Evolutionary conservation across 2,797 vertebrate species (phyloP).

Genomic region (Morus bassanus): DNA sequence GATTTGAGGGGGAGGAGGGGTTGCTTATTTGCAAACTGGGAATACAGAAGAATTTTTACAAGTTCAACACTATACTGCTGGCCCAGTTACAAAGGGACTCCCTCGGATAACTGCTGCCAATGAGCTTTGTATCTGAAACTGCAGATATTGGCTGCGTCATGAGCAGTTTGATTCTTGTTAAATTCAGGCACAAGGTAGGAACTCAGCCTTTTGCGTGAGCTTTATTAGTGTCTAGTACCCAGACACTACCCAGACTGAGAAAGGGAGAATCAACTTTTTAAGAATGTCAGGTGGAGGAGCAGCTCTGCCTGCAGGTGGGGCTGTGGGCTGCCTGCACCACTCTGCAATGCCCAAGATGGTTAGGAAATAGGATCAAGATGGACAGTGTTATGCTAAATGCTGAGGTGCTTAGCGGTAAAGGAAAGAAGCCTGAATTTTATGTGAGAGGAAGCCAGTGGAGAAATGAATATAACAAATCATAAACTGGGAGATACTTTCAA

Average conservation of each 20-base stretch:
- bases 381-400: neutral
- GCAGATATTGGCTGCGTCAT: neutral
- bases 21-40: neutral
- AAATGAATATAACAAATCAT: neutral
- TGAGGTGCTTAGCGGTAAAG: neutral
- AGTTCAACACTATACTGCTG: neutral
- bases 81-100: neutral
- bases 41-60: neutral
- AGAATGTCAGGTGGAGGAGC: neutral
- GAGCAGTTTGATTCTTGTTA: neutral
- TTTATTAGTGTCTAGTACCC: neutral
- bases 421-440: neutral
- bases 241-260: neutral
- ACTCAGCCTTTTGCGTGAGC: neutral
- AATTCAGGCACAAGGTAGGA: neutral
- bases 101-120: neutral
- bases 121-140: neutral
- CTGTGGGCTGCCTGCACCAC: neutral
- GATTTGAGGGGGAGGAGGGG: neutral
- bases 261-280: neutral
- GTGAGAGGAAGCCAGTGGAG: neutral
- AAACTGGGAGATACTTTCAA: neutral
- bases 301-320: neutral
- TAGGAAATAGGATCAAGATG: accelerated
- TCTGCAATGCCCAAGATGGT: neutral